Base-by-base conservation (phyloP, 2,113 vertebrate genomes). In the Terrapene triunguis region DNA sequence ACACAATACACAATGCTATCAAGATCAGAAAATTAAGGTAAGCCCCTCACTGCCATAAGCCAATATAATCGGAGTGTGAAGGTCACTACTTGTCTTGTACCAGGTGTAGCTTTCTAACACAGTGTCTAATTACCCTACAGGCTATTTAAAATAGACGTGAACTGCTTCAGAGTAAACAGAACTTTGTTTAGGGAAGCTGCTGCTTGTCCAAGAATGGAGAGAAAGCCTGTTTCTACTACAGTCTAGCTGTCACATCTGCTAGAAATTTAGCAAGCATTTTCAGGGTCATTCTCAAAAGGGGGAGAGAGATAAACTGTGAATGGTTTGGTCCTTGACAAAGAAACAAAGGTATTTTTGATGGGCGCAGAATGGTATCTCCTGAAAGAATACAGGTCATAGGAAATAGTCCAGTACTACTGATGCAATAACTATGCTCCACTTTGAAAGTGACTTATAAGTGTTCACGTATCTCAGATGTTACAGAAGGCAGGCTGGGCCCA, bases 221-320 rank as follows among this genome's bases (percentile, higher is more conserved):
- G 57, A 14, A 13, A 42, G 13, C 10, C 2, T 72, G 17, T 2
- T 32, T 11, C 22, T 14, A 59, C 21, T 62, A 55, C 11, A 80
- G 14, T 1, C 0, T 0, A 65, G 32, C 3, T 79, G 32, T 5
- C 0, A 0, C 8, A 57, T 54, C 5, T 16, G 0, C 25, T 94
- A 42, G 2, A 80, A 80, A 38, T 19, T 89, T 6, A 6, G 42
- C 3, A 78, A 85, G 48, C 48, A 25, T n/a, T 47, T 44, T 44
- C 24, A 78, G 24, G 74, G 42, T 78, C 25, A 78, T 78, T 78
- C 38, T 47, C 74, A 78, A 47, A 27, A 27, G 25, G 42, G 42
- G 13, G 25, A 78, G 38, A 76, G 22, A 47, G 12, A 42, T 7
- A 25, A 47, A 29, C 42, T 14, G 24, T 42, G 12, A 47, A 29